Conservation (phyloP, 2,113 vertebrate genomes). For the Trematomus loennbergii region DNA sequence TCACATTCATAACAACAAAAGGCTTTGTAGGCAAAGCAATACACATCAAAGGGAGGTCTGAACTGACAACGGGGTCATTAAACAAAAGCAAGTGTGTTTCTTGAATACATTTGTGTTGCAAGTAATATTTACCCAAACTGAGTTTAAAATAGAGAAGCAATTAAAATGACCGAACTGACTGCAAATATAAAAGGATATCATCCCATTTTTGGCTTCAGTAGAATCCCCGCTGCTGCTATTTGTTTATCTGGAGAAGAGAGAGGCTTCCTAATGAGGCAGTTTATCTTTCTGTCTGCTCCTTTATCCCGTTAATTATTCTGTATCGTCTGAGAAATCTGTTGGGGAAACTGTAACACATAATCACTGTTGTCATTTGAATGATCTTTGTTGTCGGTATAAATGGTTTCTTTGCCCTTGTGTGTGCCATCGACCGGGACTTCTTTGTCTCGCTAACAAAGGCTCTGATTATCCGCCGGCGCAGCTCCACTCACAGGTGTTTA, state of each 20-base stretch:
- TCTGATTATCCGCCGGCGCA: conserved; percentile 33
- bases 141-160: not conserved
- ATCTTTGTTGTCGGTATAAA: conserved; percentile 7
- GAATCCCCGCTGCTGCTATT: not conserved
- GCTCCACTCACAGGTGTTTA: conserved; percentile 65
- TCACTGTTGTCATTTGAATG: not conserved
- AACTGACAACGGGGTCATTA: not conserved
- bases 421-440: not conserved
- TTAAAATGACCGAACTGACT: not conserved
- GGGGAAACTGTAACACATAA: not conserved
- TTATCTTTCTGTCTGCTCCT: conserved; percentile 12
- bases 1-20: not conserved
- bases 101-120: not conserved
- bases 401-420: not conserved
- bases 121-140: not conserved
- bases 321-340: conserved; percentile 16
- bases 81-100: not conserved
- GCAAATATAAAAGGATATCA: not conserved
- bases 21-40: not conserved
- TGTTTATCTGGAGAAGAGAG: not conserved
- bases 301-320: conserved; percentile 7
- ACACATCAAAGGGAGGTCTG: not conserved
- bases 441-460: conserved; percentile 61
- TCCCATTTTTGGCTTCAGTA: not conserved
- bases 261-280: conserved; percentile 8